These are phyloP conservation scores for Agrilus cyanescens DNA, from an alignment of 2,888 invertebrate species.

Conservation along the genomic window DNA sequence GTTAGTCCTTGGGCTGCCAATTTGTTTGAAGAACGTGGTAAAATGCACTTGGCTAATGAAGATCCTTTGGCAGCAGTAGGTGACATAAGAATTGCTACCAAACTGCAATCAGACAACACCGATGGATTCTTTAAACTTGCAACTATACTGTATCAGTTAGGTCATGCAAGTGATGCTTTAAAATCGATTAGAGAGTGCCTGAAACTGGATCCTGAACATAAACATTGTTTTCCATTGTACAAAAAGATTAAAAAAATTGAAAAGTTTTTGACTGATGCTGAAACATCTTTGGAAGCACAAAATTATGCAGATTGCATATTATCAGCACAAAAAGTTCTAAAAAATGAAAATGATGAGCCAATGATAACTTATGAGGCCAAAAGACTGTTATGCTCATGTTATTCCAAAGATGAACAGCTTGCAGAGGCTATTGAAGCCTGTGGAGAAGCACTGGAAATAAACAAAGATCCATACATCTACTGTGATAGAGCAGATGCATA, in stretches of 20 bases:
- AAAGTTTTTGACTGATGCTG: constrained; percentile 61
- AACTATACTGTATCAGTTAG: constrained; percentile 74
- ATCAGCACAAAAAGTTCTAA: constrained; percentile 53
- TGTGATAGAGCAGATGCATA: constrained; percentile 92
- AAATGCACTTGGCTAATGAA: constrained; percentile 66
- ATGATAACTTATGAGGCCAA: constrained; percentile 66
- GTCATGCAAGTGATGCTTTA: constrained; percentile 82
- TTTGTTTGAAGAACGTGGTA: constrained; percentile 74
- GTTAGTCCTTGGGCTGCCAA: constrained; percentile 80
- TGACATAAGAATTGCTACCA: constrained; percentile 82
- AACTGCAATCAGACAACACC: constrained; percentile 85
- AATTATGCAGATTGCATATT: constrained; percentile 57
- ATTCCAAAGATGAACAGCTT: constrained; percentile 55
- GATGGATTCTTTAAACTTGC: constrained; percentile 76
- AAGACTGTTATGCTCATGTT: constrained; percentile 72
- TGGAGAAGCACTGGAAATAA: constrained; percentile 63
- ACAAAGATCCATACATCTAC: constrained; percentile 61
- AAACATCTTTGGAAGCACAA: constrained; percentile 46
- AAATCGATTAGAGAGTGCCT: constrained; percentile 94
- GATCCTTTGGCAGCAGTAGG: constrained; percentile 79
- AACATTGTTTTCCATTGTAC: constrained; percentile 90
- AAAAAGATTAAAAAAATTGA: constrained; percentile 91
- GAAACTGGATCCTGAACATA: constrained; percentile 94
- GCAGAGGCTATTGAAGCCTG: constrained; percentile 66
- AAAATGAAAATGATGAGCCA: constrained; percentile 55